phyloP scores from a whole-genome alignment of 2,888 invertebrate genomes.

The Anoplius nigerrimus region DNA sequence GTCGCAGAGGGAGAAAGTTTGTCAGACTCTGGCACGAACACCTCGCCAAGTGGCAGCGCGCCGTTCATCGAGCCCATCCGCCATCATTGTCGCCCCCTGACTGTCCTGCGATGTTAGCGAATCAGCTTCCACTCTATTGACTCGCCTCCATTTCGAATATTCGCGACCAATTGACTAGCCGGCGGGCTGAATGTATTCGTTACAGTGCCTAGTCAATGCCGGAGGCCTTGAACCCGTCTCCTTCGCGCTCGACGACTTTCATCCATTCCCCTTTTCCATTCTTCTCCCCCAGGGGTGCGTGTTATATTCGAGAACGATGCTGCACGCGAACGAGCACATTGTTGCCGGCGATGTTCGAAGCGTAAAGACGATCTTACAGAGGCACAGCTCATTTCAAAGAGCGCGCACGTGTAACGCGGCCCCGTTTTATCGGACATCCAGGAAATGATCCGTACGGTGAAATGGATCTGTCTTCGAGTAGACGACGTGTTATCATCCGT shows the following conservation, averaged over 20 bases:
- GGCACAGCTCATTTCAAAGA: too few species aligned
- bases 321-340: conserved; percentile 2
- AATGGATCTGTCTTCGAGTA: too few species aligned
- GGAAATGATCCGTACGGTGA: too few species aligned
- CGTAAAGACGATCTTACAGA: neutral
- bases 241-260: neutral
- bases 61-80: too few species aligned
- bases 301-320: neutral
- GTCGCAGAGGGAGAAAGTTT: too few species aligned
- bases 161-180: conserved; percentile 24
- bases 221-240: neutral
- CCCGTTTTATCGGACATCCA: too few species aligned
- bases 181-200: neutral
- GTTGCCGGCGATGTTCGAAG: neutral
- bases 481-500: too few species aligned
- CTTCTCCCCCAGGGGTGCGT: neutral
- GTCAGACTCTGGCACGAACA: too few species aligned
- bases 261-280: neutral
- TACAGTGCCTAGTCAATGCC: neutral
- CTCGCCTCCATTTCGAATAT: conserved; percentile 23
- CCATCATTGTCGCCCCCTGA: conserved; percentile 26
- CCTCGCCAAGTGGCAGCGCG: too few species aligned
- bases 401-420: too few species aligned
- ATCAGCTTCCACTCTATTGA: conserved; percentile 33
- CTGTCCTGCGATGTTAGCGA: conserved; percentile 27